Percentiles rank a stretch among this genome's conserved stretches.
Evolutionary conservation across 1,140 invertebrate species (phyloP).

Genomic region (Lamellibrachia luymesi): DNA sequence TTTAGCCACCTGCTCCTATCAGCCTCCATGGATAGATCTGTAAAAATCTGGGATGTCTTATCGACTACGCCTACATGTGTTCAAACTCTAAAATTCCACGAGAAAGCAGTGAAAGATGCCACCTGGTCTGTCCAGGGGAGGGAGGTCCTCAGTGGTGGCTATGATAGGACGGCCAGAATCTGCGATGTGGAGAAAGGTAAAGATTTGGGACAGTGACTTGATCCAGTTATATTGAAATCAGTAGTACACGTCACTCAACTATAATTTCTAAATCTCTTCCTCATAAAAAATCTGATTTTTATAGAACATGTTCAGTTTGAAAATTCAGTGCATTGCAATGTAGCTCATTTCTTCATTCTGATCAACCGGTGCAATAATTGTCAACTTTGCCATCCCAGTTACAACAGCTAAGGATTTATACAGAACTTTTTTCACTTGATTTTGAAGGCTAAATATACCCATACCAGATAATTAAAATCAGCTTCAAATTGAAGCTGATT

Average conservation of each 20-base stretch:
- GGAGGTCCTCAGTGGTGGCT: constrained; percentile 42
- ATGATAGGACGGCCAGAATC: constrained; percentile 42
- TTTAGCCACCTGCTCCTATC: constrained; percentile 56
- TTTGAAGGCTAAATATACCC: too few species aligned
- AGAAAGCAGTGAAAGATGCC: constrained; percentile 47
- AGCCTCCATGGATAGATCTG: constrained; percentile 46
- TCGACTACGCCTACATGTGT: constrained; percentile 37
- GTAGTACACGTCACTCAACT: neutral
- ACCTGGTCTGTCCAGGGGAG: constrained; percentile 43
- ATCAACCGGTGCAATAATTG: too few species aligned
- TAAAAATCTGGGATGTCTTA: constrained; percentile 52
- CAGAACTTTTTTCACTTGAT: too few species aligned
- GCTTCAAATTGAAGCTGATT: too few species aligned
- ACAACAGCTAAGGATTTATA: too few species aligned
- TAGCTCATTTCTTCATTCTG: too few species aligned
- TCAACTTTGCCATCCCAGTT: too few species aligned
- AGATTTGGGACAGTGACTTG: constrained; percentile 3
- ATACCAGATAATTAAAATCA: too few species aligned
- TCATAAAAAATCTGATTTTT: too few species aligned
- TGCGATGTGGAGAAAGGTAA: constrained; percentile 49
- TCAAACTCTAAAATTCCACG: constrained; percentile 34
- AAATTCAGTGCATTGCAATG: too few species aligned
- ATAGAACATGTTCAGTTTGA: too few species aligned
- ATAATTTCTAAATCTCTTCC: too few species aligned
- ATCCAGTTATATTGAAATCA: constrained; percentile 28